A percentile compares a stretch with the other conserved stretches of the same genome.
These are phyloP conservation scores for Aphelinus certus DNA, from an alignment of 1,140 invertebrate genomes.

Conservation along the genomic window DNA sequence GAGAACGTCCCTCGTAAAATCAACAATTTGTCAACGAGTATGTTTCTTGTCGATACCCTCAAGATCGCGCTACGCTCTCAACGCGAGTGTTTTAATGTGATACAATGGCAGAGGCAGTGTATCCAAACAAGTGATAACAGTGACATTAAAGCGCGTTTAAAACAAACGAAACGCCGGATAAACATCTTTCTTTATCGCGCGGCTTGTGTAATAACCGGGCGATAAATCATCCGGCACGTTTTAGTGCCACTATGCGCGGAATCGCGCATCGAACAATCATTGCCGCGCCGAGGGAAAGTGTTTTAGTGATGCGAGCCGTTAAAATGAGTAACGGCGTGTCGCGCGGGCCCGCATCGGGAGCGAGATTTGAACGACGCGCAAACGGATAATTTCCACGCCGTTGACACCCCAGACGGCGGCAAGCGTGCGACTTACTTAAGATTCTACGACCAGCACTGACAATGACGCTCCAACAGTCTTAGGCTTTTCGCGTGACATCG, in stretches of 20 bases:
- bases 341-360: not conserved
- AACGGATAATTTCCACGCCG: conserved; percentile 38
- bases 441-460: conserved; percentile 34
- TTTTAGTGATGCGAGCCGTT: conserved; percentile 20
- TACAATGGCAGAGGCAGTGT: not conserved
- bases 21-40: too few species aligned
- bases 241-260: not conserved
- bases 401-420: conserved; percentile 17
- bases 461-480: conserved; percentile 16
- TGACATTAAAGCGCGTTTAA: not conserved
- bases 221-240: conserved; percentile 17
- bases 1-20: too few species aligned
- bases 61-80: not conserved
- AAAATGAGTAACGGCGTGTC: conserved; percentile 23
- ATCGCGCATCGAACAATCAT: conserved; percentile 24
- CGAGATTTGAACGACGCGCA: not conserved
- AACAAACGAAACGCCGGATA: conserved; percentile 9
- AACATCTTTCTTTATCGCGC: conserved; percentile 8
- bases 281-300: conserved; percentile 11
- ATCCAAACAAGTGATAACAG: not conserved
- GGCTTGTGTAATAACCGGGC: conserved; percentile 14
- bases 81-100: not conserved
- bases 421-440: conserved; percentile 20
- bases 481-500: conserved; percentile 4
- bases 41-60: too few species aligned